Evolutionary conservation across 2,797 vertebrate species (phyloP).

Genomic region (Cichlasoma orientale): DNA sequence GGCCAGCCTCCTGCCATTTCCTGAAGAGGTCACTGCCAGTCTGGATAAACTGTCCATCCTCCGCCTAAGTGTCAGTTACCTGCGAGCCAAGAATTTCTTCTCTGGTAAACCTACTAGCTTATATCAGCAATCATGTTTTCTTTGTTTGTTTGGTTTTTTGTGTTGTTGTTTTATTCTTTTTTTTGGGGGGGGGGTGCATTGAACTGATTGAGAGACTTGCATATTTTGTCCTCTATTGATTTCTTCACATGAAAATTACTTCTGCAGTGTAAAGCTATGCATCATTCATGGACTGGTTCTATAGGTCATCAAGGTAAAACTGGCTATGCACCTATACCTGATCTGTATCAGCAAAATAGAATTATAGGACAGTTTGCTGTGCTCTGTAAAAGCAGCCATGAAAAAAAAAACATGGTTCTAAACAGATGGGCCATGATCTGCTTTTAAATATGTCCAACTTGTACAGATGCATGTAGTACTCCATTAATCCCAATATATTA

Average conservation of each 20-base stretch:
- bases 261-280: background rate
- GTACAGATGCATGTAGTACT: background rate
- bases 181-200: background rate
- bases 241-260: background rate
- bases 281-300: background rate
- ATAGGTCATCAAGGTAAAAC: background rate
- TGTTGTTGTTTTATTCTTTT: too few species aligned
- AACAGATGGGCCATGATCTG: background rate
- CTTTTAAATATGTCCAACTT: background rate
- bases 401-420: background rate
- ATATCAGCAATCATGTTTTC: background rate
- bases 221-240: background rate
- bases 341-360: background rate
- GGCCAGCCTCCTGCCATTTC: slow-evolving; percentile 80
- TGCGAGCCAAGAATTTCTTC: slow-evolving; percentile 82
- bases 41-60: slow-evolving; percentile 86
- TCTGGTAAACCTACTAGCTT: slow-evolving; percentile 60
- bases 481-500: background rate
- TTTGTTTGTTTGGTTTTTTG: too few species aligned
- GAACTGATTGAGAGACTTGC: background rate
- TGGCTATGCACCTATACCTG: background rate
- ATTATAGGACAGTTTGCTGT: background rate
- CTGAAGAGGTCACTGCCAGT: slow-evolving; percentile 79
- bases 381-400: background rate
- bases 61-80: slow-evolving; percentile 81